Evolutionary conservation across 2,113 vertebrate species (phyloP).

Genomic region (Sapayoa aenigma): DNA sequence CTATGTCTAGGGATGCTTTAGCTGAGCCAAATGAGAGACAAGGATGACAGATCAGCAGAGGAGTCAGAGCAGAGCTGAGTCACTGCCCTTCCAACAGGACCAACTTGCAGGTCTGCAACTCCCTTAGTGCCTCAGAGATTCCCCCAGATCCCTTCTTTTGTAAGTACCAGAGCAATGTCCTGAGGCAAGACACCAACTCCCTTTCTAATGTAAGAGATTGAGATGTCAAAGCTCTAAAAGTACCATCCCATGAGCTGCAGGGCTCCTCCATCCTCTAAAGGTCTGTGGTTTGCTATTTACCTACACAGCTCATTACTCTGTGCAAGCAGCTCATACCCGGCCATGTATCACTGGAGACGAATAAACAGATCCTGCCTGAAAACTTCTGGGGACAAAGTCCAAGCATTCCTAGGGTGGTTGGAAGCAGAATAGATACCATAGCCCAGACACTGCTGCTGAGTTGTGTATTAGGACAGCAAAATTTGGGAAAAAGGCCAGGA

Average conservation of each 20-base stretch:
- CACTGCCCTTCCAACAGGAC: not conserved
- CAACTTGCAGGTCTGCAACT: not conserved
- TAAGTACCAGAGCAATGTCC: not conserved
- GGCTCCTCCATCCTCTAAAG: not conserved
- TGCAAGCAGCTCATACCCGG: not conserved
- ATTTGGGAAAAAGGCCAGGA: not conserved
- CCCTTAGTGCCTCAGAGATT: not conserved
- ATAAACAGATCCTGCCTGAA: not conserved
- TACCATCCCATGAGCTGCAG: not conserved
- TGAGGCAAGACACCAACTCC: not conserved
- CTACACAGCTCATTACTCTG: not conserved
- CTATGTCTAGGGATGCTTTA: not conserved
- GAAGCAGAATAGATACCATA: not conserved
- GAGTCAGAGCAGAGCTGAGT: not conserved
- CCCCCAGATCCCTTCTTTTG: not conserved
- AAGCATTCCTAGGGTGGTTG: rapidly evolving
- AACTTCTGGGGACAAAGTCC: not conserved
- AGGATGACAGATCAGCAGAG: not conserved
- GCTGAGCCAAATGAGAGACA: not conserved
- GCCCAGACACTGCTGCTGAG: not conserved
- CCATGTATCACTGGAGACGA: not conserved
- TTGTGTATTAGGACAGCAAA: rapidly evolving
- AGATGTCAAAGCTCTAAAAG: not conserved
- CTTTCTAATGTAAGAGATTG: not conserved
- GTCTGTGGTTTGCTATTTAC: not conserved